phyloP scores from a whole-genome alignment of 2,888 invertebrate genomes.

The Leptogaster cylindrica region DNA sequence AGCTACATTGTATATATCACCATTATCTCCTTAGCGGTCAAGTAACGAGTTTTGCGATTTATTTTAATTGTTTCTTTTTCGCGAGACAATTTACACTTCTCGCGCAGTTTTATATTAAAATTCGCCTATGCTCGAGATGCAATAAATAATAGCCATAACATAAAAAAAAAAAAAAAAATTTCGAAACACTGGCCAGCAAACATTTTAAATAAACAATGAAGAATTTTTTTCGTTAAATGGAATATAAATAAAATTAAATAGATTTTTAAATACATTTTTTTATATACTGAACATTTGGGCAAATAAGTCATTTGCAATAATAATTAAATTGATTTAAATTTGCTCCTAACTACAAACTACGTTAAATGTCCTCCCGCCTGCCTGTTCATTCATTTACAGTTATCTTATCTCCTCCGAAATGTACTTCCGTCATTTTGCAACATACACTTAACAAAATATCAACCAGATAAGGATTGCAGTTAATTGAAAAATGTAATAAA shows the following conservation, averaged over 20 bases:
- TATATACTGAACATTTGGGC: conserved; percentile 19
- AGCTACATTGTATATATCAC: conserved; percentile 24
- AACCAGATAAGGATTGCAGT: not conserved
- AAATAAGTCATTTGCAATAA: not conserved
- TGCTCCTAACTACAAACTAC: not conserved
- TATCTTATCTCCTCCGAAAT: not conserved
- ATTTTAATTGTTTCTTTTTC: not conserved
- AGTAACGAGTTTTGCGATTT: conserved; percentile 13
- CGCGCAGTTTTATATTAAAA: conserved; percentile 8
- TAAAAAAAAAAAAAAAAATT: too few relatives aligned
- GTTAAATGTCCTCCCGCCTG: not conserved
- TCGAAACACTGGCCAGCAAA: conserved; percentile 26
- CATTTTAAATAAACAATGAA: conserved; percentile 30
- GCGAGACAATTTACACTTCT: conserved; percentile 17
- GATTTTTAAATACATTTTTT: conserved; percentile 22
- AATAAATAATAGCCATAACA: conserved; percentile 31
- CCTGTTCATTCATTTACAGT: not conserved
- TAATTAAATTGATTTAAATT: not conserved
- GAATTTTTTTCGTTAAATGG: not conserved
- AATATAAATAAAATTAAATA: conserved; percentile 32
- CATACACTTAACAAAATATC: too few relatives aligned
- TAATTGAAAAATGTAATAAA: not conserved
- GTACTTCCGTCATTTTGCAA: too few relatives aligned
- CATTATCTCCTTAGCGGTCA: conserved; percentile 21
- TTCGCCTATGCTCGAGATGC: conserved; percentile 2